Evolutionary conservation across 2,797 vertebrate species (phyloP), one percentile per base, ranked within the genome.

Genomic region (Phataginus tricuspis): DNA sequence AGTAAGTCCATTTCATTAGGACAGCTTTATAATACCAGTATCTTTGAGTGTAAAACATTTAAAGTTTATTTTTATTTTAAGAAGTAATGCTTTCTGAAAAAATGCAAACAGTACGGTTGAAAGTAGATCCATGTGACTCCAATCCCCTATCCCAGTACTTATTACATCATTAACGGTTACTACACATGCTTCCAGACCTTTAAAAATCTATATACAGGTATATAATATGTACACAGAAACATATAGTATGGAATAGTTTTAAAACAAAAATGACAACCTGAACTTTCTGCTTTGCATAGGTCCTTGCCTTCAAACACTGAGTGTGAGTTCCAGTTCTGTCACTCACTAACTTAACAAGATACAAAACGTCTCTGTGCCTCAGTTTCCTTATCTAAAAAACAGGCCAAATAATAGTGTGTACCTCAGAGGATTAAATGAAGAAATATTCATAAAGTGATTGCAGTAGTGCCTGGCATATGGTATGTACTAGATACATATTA

Each of bases 11-110:
- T 90, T 96, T 90, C 12, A 57, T 93, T 95, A 72, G 53, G 51
- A 37, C 69, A 87, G 39, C 66, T 93, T 86, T 94, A 57, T 72
- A 94, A 49, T 96, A 75, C 12, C 31, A 84, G 7, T 88, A 45
- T 94, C 16, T 95, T 91, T 94, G 86, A 88, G 77, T 83, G 72
- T 72, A 77, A 90, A 82, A 31, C 10, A 87, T 75, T 94, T 92
- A 66, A 78, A 86, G 72, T 68, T 86, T 92, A 68, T 68, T 89
- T 82, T 96, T 82, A 74, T 61, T 92, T 37, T 68, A 59, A 96
- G 15, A 85, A 69, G 19, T 84, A 71, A 82, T 80, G 2, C 11
- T 93, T 68, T 86, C 72, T 95, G 29, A 83, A 89, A 85, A 83
- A 87, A 39, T 39, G 86, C 31, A 57, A n/a, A 42, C 7, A 80